Evolutionary conservation across 2,797 vertebrate species (phyloP), one percentile per base, ranked within the genome.

Genomic region (Tadarida brasiliensis): DNA sequence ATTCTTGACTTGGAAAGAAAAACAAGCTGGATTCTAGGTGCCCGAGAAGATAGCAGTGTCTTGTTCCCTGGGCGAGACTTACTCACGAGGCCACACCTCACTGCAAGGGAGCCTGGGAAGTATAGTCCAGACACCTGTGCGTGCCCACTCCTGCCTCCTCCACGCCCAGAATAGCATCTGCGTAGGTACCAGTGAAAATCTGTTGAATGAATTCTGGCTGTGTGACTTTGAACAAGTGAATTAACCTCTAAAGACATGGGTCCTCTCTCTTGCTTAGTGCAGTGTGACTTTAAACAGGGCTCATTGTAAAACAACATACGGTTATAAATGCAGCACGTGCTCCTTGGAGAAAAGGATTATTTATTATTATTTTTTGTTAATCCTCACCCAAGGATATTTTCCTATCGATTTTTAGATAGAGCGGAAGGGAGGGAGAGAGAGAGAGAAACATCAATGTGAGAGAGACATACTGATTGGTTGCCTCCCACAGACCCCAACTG

Each of bases 1-100:
- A 19, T 47, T 59, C 35, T 84, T 78, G 47, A 59, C 39, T 74
- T n/a, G 65, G 67, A 57, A 89, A 20, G 89, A 85, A 59, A 20
- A 92, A 28, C 5, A 20, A 73, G 15, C 19, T 39, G 47, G 44
- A 30, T 44, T 90, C 63, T 56, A 4, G 20, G 51, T 14, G 26
- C 30, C 16, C 26, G 80, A 10, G 19, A 44, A 90, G 49, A 10
- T 11, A 26, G 7, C 44, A 28, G 10, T 1, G 56, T 59, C 49
- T 47, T 20, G 12, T 84, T 68, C 12, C 20, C 2, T 51, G 63
- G 56, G 56, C 0, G 2, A 68, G 51, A 68, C 49, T 39, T 28
- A 30, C 24, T 35, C 26, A 11, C 0, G 0, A n/a, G 90, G 74
- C 20, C 35, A 24, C 11, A 5, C 35, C 24, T 54, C 19, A 0